phyloP scores from a whole-genome alignment of 2,888 invertebrate species.

The Cerceris rybyensis region DNA sequence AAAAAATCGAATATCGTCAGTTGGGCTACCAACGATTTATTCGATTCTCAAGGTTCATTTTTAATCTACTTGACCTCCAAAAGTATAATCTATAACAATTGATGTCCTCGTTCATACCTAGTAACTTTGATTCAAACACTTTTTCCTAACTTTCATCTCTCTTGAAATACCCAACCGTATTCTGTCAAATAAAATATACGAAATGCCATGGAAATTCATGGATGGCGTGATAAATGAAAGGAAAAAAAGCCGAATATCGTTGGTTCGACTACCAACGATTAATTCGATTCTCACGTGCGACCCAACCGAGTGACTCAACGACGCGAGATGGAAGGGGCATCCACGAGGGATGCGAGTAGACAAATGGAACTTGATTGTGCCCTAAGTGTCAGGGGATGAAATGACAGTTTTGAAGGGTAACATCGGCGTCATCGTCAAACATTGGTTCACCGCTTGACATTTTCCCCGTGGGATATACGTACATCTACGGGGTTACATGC shows the following conservation, averaged over 20 bases:
- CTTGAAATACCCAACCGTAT: too few species aligned
- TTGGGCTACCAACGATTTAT: too few species aligned
- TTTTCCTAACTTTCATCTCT: too few species aligned
- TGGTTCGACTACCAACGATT: conserved; percentile 40
- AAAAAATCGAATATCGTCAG: too few species aligned
- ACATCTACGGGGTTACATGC: conserved; percentile 53
- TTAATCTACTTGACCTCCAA: too few species aligned
- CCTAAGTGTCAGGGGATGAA: conserved; percentile 65
- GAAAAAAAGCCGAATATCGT: background rate
- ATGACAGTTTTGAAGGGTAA: conserved; percentile 69
- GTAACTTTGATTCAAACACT: too few species aligned
- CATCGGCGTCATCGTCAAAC: conserved; percentile 70
- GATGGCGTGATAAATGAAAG: too few species aligned
- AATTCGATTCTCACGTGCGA: conserved; percentile 62
- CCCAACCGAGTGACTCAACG: conserved; percentile 47
- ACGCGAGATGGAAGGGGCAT: conserved; percentile 13
- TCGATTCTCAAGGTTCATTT: too few species aligned
- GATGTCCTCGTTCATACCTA: too few species aligned
- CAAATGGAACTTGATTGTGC: conserved; percentile 69
- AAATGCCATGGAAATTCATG: too few species aligned
- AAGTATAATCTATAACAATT: too few species aligned
- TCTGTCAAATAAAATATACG: too few species aligned
- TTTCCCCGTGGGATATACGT: conserved; percentile 61
- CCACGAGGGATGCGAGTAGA: conserved; percentile 48
- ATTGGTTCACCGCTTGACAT: conserved; percentile 69